A percentile compares a stretch with the other conserved stretches of the same genome.
Evolutionary conservation across 64 coral and sea anemone species (phyloP).

Genomic region (Acropora yongei): DNA sequence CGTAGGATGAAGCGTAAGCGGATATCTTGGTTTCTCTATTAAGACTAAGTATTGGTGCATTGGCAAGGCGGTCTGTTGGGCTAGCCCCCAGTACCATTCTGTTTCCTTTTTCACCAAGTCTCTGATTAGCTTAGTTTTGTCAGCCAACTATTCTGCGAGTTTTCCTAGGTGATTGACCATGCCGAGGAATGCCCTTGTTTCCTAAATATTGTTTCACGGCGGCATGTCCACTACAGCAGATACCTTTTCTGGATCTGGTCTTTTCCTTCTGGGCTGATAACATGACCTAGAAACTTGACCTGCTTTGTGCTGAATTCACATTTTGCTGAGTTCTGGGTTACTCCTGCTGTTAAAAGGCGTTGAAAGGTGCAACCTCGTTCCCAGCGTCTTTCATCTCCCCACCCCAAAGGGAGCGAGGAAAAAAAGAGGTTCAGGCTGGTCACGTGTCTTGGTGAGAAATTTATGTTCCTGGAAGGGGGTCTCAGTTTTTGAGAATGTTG

Average conservation of each 20-base stretch:
- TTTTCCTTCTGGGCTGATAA: not conserved
- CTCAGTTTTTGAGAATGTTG: not conserved
- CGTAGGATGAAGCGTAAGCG: constrained; percentile 65
- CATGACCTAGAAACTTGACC: constrained; percentile 39
- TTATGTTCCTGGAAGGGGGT: not conserved
- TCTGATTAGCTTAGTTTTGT: not conserved
- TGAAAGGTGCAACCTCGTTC: too few relatives aligned
- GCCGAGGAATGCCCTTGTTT: not conserved
- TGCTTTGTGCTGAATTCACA: not conserved
- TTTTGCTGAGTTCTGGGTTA: constrained; percentile 23
- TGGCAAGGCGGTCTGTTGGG: not conserved
- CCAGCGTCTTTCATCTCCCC: not conserved
- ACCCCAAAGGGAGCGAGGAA: too few relatives aligned
- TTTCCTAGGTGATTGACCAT: constrained; percentile 17
- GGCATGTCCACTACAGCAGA: not conserved
- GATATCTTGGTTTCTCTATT: constrained; percentile 56
- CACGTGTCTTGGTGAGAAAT: not conserved
- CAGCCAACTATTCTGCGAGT: not conserved
- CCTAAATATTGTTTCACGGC: not conserved
- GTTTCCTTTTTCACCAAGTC: not conserved
- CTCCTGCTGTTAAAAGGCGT: not conserved
- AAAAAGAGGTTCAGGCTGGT: too few relatives aligned
- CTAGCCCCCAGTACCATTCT: constrained; percentile 1
- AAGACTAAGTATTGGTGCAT: constrained; percentile 17
- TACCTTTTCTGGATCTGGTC: constrained; percentile 18